Evolutionary conservation across 2,113 vertebrate genomes (phyloP).

Genomic region (Dicrurus megarhynchus): DNA sequence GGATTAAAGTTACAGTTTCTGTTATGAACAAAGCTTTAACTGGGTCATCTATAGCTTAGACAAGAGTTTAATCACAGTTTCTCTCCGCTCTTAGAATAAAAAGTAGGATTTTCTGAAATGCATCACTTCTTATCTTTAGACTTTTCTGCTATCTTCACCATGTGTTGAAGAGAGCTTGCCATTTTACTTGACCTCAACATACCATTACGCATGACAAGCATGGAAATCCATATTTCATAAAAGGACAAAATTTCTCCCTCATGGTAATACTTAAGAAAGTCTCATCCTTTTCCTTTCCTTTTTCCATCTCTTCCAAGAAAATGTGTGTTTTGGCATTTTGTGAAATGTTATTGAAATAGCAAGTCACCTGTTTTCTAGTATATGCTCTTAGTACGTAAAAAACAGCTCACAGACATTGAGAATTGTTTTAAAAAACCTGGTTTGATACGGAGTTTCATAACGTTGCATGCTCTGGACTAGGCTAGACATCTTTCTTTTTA

Average conservation of each 20-base stretch:
- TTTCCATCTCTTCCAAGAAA: not conserved
- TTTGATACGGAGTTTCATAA: not conserved
- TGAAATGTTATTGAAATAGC: not conserved
- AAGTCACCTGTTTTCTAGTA: not conserved
- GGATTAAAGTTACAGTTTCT: constrained; percentile 17
- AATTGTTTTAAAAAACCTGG: not conserved
- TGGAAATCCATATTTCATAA: not conserved
- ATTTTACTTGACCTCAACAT: not conserved
- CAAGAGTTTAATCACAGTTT: constrained; percentile 19
- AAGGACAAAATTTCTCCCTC: not conserved
- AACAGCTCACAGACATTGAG: not conserved
- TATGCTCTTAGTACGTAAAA: not conserved
- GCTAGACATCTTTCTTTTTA: not conserved
- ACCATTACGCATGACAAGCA: not conserved
- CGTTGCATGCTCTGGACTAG: not conserved
- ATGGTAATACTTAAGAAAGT: not conserved
- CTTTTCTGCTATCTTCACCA: not conserved
- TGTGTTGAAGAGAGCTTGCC: not conserved
- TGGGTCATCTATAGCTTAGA: constrained; percentile 39
- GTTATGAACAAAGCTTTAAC: constrained; percentile 8
- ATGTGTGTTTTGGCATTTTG: not conserved
- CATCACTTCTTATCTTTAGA: not conserved
- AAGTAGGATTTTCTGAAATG: not conserved
- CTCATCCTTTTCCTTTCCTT: not conserved
- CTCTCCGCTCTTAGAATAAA: not conserved